Evolutionary conservation across 2,888 invertebrate genomes (phyloP).

Genomic region (Synergus umbraculus): DNA sequence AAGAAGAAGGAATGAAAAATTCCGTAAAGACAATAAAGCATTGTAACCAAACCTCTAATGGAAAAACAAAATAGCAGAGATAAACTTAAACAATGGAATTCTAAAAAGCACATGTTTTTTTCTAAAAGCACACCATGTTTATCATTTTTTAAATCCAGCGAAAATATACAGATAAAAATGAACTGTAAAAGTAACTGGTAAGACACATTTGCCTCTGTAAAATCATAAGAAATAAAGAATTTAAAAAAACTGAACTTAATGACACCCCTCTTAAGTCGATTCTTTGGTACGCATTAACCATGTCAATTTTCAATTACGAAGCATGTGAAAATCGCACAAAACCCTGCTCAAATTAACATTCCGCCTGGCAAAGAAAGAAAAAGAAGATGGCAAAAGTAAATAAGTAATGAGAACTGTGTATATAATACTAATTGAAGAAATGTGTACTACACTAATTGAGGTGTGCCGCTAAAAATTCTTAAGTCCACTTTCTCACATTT

Average conservation of each 20-base stretch:
- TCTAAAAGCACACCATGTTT: neutral
- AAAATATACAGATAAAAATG: no score
- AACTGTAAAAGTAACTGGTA: neutral
- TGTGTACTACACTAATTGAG: constrained; percentile 24
- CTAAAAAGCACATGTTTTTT: neutral
- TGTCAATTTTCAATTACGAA: constrained; percentile 25
- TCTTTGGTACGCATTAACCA: constrained; percentile 15
- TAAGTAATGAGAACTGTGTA: constrained; percentile 20
- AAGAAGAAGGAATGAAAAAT: constrained; percentile 37
- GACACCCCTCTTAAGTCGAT: constrained; percentile 2
- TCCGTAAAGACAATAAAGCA: neutral
- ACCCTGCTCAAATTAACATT: constrained; percentile 24
- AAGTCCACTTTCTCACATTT: constrained; percentile 2
- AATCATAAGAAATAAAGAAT: neutral
- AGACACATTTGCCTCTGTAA: neutral
- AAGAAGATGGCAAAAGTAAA: constrained; percentile 19
- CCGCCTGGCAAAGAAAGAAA: neutral
- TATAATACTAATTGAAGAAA: constrained; percentile 32
- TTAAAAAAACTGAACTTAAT: neutral
- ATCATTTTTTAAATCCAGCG: neutral
- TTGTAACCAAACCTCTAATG: neutral
- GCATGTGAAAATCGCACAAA: constrained; percentile 21
- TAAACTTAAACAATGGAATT: constrained; percentile 19
- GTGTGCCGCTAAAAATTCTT: neutral
- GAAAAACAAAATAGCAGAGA: neutral